Percentiles rank a stretch among this genome's conserved stretches.
phyloP scores from a whole-genome alignment of 2,113 vertebrate genomes.

The Arizona elegans region DNA sequence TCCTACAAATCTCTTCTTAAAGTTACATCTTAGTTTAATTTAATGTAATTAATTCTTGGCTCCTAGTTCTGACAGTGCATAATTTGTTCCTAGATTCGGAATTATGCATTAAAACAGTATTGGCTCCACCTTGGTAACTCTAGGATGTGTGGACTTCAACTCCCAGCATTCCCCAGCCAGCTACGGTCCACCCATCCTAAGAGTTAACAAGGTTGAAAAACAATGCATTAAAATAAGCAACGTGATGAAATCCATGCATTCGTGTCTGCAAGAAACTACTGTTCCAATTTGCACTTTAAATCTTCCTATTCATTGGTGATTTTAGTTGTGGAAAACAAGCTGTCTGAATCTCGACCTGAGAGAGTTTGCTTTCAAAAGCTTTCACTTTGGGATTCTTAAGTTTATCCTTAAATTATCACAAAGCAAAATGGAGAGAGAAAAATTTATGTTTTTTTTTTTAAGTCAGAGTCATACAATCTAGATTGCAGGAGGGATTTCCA shows the following conservation, averaged over 20 bases:
- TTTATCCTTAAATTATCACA: not conserved
- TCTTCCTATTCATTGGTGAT: not conserved
- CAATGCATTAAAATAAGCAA: not conserved
- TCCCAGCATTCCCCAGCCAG: no score
- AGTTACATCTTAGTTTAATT: not conserved
- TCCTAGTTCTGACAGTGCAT: not conserved
- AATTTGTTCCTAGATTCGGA: not conserved
- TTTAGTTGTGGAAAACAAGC: not conserved
- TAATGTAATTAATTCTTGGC: not conserved
- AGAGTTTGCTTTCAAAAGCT: not conserved
- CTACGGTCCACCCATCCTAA: no score
- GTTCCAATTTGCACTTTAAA: rapidly evolving
- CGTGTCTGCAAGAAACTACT: not conserved
- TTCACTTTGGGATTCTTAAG: rapidly evolving
- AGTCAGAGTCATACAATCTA: not conserved
- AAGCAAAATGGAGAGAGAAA: not conserved
- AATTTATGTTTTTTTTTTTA: not conserved
- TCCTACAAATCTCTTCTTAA: not conserved
- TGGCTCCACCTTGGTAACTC: no score
- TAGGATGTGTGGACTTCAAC: no score
- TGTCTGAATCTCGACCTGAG: rapidly evolving
- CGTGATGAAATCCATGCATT: not conserved
- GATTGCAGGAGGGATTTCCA: not conserved
- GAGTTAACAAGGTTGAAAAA: no score
- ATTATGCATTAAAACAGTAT: not conserved